Evolutionary conservation across 2,888 invertebrate species (phyloP).

Genomic region (Drosophila prostipennis): DNA sequence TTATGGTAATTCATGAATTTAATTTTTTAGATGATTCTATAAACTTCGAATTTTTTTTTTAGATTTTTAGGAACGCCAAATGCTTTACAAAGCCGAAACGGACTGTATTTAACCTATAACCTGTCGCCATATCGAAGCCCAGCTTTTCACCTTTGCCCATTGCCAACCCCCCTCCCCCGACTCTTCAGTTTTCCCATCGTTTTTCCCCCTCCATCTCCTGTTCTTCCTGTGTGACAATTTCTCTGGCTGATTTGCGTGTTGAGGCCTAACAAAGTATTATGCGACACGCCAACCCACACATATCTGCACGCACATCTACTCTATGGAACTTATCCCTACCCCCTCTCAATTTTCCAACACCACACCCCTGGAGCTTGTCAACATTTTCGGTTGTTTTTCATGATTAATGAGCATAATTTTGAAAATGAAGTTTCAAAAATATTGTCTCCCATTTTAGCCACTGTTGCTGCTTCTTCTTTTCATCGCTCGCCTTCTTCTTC

Average conservation of each 20-base stretch:
- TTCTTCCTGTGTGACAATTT: conserved; percentile 41
- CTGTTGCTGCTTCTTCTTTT: neutral
- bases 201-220: conserved; percentile 23
- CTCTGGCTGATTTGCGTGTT: conserved; percentile 54
- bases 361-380: conserved; percentile 18
- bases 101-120: conserved; percentile 2
- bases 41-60: too few species aligned
- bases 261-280: conserved; percentile 53
- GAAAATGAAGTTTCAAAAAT: conserved; percentile 66
- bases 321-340: conserved; percentile 3
- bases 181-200: conserved; percentile 1
- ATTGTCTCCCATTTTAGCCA: conserved; percentile 7
- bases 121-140: conserved; percentile 4
- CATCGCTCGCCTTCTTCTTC: neutral
- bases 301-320: neutral
- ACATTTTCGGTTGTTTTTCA: conserved; percentile 35
- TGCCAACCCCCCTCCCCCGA: neutral
- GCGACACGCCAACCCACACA: conserved; percentile 48
- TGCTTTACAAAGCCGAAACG: neutral
- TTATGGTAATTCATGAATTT: too few species aligned
- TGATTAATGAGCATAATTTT: conserved; percentile 72
- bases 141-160: neutral
- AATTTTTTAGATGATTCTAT: too few species aligned
- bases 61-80: too few species aligned
- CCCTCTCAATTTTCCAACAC: conserved; percentile 1